phyloP scores from a whole-genome alignment of 2,113 vertebrate genomes.

The Cardinalis cardinalis region DNA sequence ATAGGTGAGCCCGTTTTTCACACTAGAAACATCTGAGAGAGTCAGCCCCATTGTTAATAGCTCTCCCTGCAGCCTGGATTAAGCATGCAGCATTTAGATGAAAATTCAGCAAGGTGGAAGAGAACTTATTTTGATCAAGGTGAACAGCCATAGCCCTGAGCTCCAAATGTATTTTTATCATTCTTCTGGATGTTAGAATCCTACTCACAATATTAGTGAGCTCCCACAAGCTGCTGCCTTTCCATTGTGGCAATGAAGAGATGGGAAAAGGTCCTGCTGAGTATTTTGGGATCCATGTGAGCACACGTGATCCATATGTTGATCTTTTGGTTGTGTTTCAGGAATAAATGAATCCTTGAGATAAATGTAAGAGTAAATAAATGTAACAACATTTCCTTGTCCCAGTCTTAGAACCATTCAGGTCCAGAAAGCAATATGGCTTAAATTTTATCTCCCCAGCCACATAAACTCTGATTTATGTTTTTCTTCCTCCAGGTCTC shows the following conservation, averaged over 20 bases:
- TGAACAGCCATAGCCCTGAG: slow-evolving; percentile 45
- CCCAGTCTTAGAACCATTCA: not conserved
- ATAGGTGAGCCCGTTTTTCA: not conserved
- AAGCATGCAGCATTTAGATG: slow-evolving; percentile 34
- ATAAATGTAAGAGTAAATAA: not conserved
- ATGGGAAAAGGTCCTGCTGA: not conserved
- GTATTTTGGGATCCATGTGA: not conserved
- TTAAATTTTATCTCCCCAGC: not conserved
- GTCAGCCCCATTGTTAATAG: not conserved
- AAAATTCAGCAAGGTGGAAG: slow-evolving; percentile 43
- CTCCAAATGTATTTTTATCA: slow-evolving; percentile 24
- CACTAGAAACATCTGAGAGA: not conserved
- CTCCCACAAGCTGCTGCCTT: not conserved
- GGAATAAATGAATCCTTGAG: not conserved
- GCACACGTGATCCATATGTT: not conserved
- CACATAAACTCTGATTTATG: not conserved
- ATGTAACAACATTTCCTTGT: not conserved
- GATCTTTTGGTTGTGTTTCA: not conserved
- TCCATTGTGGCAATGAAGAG: not conserved
- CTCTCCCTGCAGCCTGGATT: slow-evolving; percentile 8
- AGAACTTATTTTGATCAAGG: slow-evolving; percentile 45
- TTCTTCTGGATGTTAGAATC: not conserved
- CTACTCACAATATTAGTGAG: not conserved
- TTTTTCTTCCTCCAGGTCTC: slow-evolving; percentile 77
- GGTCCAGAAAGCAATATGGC: not conserved